Evolutionary conservation across 2,113 vertebrate species (phyloP), one percentile per base, ranked within the genome.

Genomic region (Chitala chitala): DNA sequence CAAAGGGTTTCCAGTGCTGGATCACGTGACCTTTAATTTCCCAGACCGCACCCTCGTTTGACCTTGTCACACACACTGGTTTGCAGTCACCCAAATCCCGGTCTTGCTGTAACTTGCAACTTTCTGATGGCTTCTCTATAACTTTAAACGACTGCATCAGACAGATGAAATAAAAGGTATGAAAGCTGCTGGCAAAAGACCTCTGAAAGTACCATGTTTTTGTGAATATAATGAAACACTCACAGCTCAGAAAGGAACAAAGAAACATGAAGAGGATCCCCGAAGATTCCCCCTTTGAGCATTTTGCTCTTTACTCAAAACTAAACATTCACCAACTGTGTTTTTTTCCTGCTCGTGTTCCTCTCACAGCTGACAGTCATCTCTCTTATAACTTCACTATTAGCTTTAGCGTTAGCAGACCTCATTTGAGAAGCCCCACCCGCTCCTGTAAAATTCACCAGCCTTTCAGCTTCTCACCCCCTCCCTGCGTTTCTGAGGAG

Each of bases 101-200:
- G 38, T 29, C 59, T 17, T 36, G 59, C 33, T n/a, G 38, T 38
- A 17, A n/a, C 33, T 63, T 29, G 38, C 15, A 63, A 63, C 31
- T 7, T 7, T 17, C 59, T 20, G 29, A 36, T 29, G 38, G 59
- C 29, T 36, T 33, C n/a, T 63, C 38, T 36, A 63, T 63, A 13
- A 63, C 38, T 63, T 38, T 63, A 20, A 63, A 63, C 38, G 38
- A 63, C 59, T 38, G 33, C 59, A 36, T 20, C 59, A 33, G 59
- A 38, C 33, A 36, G 59, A 63, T 20, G n/a, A 63, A 36, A 63
- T 63, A 63, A 17, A 63, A n/a, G n/a, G n/a, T n/a, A n/a, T n/a
- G n/a, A n/a, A n/a, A n/a, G n/a, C n/a, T n/a, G n/a, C n/a, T n/a
- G n/a, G n/a, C n/a, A n/a, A n/a, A n/a, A n/a, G n/a, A n/a, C n/a